Percentiles rank a stretch among this genome's conserved stretches.
phyloP scores from a whole-genome alignment of 2,888 invertebrate species.

The Apoda limacodes region DNA sequence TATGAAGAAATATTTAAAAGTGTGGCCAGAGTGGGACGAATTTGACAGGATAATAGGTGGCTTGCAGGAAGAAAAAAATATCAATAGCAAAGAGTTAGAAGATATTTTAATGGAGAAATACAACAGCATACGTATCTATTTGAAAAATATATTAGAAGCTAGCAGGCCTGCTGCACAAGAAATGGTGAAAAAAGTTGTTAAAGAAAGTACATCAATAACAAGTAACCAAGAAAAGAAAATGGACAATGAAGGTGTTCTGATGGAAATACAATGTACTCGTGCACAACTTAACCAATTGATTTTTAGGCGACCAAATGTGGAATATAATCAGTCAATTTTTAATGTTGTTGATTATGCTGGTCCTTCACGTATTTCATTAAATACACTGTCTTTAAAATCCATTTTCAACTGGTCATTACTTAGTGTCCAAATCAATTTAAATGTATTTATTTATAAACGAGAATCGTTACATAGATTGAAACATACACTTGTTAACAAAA shows the following conservation, averaged over 20 bases:
- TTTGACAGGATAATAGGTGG: constrained; percentile 33
- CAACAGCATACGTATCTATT: constrained; percentile 32
- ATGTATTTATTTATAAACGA: constrained; percentile 21
- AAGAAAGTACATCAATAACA: not conserved
- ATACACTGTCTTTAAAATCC: constrained; percentile 19
- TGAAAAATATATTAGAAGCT: constrained; percentile 28
- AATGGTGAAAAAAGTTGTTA: constrained; percentile 18
- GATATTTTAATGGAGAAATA: constrained; percentile 34
- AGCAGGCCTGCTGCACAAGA: constrained; percentile 26
- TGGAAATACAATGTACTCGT: constrained; percentile 33
- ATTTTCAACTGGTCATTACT: constrained; percentile 33
- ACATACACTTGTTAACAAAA: constrained; percentile 30
- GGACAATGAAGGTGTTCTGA: constrained; percentile 19
- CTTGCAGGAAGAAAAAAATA: constrained; percentile 24
- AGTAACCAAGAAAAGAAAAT: constrained; percentile 10
- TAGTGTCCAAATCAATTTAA: constrained; percentile 21
- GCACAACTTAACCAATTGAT: constrained; percentile 32
- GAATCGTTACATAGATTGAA: constrained; percentile 23
- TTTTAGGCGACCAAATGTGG: constrained; percentile 26
- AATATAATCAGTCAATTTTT: constrained; percentile 29
- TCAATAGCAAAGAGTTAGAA: constrained; percentile 22
- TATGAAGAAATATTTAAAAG: constrained; percentile 46
- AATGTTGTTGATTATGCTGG: constrained; percentile 21
- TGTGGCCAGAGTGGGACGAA: constrained; percentile 53
- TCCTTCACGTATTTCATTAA: constrained; percentile 22